Conservation (phyloP, 1,140 invertebrate species). For the Oncopodura yosiiana region DNA sequence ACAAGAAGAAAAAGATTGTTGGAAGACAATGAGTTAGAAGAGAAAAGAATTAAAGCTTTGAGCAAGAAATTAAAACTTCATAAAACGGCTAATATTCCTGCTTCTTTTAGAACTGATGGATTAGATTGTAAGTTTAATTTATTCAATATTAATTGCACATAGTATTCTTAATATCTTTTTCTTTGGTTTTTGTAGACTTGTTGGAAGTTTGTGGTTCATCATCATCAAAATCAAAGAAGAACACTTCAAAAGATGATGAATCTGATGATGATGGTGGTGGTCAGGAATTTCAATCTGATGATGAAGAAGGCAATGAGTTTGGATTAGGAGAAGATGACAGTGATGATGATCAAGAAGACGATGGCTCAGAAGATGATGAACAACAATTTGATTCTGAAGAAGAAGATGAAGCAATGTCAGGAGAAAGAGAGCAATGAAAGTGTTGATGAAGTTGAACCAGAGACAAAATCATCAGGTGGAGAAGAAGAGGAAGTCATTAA, state of each 20-base stretch:
- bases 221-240: constrained; percentile 48
- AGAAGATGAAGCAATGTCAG: constrained; percentile 39
- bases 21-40: constrained; percentile 65
- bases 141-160: constrained; percentile 9
- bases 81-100: constrained; percentile 62
- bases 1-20: constrained; percentile 52
- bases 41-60: constrained; percentile 63
- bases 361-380: constrained; percentile 33
- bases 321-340: constrained; percentile 37
- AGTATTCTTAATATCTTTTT: constrained; percentile 24
- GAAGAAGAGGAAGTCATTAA: constrained; percentile 8
- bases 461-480: constrained; percentile 21
- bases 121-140: constrained; percentile 67
- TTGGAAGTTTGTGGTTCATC: constrained; percentile 72
- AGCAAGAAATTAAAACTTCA: constrained; percentile 77
- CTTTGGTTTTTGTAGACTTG: constrained; percentile 47
- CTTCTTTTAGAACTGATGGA: constrained; percentile 69
- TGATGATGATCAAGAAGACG: constrained; percentile 26
- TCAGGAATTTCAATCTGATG: constrained; percentile 9
- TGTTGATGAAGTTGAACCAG: constrained; percentile 37
- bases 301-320: no score
- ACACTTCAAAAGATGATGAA: not conserved
- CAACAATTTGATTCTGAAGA: constrained; percentile 24
- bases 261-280: constrained; percentile 9
- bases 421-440: constrained; percentile 43